phyloP scores from a whole-genome alignment of 2,113 vertebrate species.

The Ifrita kowaldi region DNA sequence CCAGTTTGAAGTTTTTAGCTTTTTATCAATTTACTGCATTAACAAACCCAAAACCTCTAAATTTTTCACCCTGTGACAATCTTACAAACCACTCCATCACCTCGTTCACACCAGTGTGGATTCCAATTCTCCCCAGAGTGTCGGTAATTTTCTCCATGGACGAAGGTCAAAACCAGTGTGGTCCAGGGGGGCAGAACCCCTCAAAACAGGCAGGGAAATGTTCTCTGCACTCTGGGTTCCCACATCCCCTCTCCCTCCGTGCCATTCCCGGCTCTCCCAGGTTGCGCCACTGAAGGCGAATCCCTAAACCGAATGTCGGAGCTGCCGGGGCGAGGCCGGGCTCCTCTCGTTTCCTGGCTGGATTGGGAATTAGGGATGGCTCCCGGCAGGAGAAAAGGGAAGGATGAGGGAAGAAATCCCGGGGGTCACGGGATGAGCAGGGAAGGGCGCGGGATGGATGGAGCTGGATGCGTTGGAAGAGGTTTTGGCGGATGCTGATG shows the following conservation, averaged over 20 bases:
- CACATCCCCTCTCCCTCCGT: neutral
- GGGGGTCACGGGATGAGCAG: rapidly evolving
- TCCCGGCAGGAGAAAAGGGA: neutral
- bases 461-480: neutral
- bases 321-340: neutral
- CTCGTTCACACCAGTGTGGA: no score
- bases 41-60: no score
- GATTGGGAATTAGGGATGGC: neutral
- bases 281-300: neutral
- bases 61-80: no score
- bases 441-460: neutral
- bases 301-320: neutral
- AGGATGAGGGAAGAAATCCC: neutral
- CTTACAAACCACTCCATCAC: no score
- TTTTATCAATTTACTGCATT: no score
- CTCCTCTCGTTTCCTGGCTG: neutral
- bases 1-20: no score
- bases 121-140: no score
- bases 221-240: no score
- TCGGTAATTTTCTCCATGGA: no score
- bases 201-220: no score
- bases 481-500: neutral
- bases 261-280: neutral
- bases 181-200: no score
- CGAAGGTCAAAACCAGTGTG: no score